These are phyloP conservation scores for Lophotis ruficrista DNA, from an alignment of 2,113 vertebrate species.

Conservation along the genomic window DNA sequence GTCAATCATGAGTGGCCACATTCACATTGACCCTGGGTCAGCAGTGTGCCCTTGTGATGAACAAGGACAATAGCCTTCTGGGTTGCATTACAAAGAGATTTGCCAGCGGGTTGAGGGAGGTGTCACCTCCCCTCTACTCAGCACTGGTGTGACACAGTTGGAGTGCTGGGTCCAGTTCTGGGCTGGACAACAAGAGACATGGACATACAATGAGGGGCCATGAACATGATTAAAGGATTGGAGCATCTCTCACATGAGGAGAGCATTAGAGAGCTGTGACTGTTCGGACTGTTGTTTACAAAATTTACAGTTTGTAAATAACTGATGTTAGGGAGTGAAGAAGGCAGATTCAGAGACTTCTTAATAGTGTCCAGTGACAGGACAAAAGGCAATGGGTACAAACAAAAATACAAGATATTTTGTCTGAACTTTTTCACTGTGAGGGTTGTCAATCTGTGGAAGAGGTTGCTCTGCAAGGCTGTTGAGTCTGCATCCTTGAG, in stretches of 20 bases:
- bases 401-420: not conserved
- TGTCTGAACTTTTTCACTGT: not conserved
- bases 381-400: not conserved
- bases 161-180: not conserved
- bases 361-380: not conserved
- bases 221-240: accelerated
- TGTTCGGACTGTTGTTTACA: too few relatives aligned
- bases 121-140: accelerated
- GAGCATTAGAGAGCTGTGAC: not conserved
- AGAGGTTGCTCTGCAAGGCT: not conserved
- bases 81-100: not conserved
- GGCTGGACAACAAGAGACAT: not conserved
- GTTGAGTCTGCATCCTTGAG: not conserved
- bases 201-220: too few relatives aligned
- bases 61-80: not conserved
- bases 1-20: not conserved
- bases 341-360: not conserved
- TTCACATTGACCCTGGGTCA: not conserved
- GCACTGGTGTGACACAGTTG: not conserved
- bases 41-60: not conserved
- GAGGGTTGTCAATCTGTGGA: too few relatives aligned
- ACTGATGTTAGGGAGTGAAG: not conserved
- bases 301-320: too few relatives aligned
- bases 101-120: not conserved
- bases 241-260: not conserved